Evolutionary conservation across 2,888 invertebrate genomes (phyloP), one percentile per base, ranked within the genome.

Genomic region (Holacanthella duospinosa): DNA sequence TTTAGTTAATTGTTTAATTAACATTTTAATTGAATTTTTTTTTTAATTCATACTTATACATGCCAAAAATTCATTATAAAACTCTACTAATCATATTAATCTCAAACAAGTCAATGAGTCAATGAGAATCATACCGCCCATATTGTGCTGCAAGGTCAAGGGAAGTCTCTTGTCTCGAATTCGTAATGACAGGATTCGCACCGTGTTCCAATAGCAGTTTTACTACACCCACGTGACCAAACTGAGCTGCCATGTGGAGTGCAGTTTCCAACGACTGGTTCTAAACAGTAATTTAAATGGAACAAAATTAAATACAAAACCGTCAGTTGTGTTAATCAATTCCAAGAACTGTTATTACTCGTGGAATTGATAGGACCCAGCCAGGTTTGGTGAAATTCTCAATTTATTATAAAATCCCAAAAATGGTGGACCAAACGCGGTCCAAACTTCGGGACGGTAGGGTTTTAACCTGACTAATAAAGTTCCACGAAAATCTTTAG

Each of bases 121-220:
- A 48, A 48, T 4, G 19, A 48, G 4, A 9, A n/a, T 44, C 59
- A 55, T 77, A 86, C 86, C 86, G 84, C 75, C 90, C 91, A 78
- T 89, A 91, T 79, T 94, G 92, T 60, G 93, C 90, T 9, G 96
- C 95, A 66, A 97, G 83, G 78, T 97, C 96, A 74, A 97, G 80
- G 0, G 95, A 89, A 43, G 93, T 92, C 78, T 95, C 95, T 61
- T 90, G 89, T 66, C 87, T 85, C 72, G 84, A 84, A 78, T 94
- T 94, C 71, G 87, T 84, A 75, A 93, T 86, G 71, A 87, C 86
- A 55, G 93, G 90, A 80, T 95, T 91, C 74, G 93, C 93, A 66
- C 88, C 87, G 75, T 87, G 85, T 73, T 88, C 85, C 72, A 95
- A 80, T 71, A 95, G 83, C 75, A 89, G 84, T 55, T 85, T 84